Base-by-base conservation (phyloP, 2,797 vertebrate species). In the Cirrhinus molitorella region DNA sequence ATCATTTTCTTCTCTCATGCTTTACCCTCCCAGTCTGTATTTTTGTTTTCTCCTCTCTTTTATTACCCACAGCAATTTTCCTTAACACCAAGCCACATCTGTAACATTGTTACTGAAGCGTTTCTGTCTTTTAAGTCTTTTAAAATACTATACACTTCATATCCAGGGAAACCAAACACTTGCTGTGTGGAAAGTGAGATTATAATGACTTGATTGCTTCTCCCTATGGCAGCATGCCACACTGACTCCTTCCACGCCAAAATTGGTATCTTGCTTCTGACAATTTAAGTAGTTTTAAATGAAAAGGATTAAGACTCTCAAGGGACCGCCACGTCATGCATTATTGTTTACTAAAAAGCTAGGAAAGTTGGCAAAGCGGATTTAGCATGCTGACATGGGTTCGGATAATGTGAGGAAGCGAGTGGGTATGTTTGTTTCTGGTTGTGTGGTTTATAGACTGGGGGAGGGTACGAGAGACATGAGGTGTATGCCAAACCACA, bases 31-130 rank as follows among this genome's bases (percentile, higher is more conserved):
- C 53, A 82, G 77, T 79, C 19, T 79, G 37, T 78, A 78, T 65
- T 77, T 83, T 80, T 72, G 17, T 66, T 68, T 83, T 81, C 61
- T 47, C 23, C 55, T 28, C 72, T 37, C 34, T 76, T 89, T 89
- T 83, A 88, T 85, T 85, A 85, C 90, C 90, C 91, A 88, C 89
- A 91, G 80, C 86, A 82, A 85, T 85, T 89, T 89, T 84, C 88
- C 91, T 89, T 85, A 89, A 90, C 83, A 86, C 84, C 49, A 61
- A 70, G 51, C 51, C 65, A 83, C 73, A 83, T 76, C 71, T 76
- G 61, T 55, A 57, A 55, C 61, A n/a, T 28, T 76, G 47, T n/a
- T 53, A 75, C 31, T 45, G 3, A 68, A 75, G 61, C 19, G 3
- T 16, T 83, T 55, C 16, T 43, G 61, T 53, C 65, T 23, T 34